Base-by-base conservation (phyloP, 2,113 vertebrate species). In the Micromys minutus region DNA sequence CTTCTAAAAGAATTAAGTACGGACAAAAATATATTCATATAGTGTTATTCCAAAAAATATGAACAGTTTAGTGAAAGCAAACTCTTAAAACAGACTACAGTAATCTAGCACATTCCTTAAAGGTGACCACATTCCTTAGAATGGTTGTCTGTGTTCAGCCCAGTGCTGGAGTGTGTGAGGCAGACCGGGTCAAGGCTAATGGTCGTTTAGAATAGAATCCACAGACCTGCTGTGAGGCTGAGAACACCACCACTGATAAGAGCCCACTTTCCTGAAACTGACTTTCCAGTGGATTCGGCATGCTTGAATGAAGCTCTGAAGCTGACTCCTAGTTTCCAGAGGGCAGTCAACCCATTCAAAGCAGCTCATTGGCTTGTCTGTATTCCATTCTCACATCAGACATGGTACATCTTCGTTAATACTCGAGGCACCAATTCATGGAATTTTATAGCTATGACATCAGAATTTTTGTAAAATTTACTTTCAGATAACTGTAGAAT, bases 301-400 rank as follows among this genome's bases (percentile, higher is more conserved):
- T 12, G 24, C 55, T 50, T 4, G 0, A 15, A 22, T 3, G 65
- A 83, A 92, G 36, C 47, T 21, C 7, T 39, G 45, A 90, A 57
- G n/a, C 22, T 65, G 72, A 45, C 16, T 52, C 63, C 36, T 22
- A 22, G 13, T 24, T 76, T 12, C 61, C 61, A 63, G 34, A 1
- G 3, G 86, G 65, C 29, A 80, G n/a, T 36, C 12, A 75, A 22
- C 26, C 22, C 59, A 85, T 87, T 94, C 9, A 31, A 69, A 74
- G 4, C 24, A 15, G 3, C 57, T 74, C n/a, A 39, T 15, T 81
- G 11, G 7, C 45, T 89, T 65, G 15, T 1, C 16, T 93, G 50
- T 39, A 65, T 89, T 94, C 87, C 39, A 39, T 88, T 90, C 76
- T 72, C 42, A 74, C 21, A 26, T 45, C 94, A 67, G 90, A 61